A percentile compares a stretch with the other conserved stretches of the same genome.
Evolutionary conservation across 1,140 invertebrate genomes (phyloP).

Genomic region (Stegodyphus mimosarum): DNA sequence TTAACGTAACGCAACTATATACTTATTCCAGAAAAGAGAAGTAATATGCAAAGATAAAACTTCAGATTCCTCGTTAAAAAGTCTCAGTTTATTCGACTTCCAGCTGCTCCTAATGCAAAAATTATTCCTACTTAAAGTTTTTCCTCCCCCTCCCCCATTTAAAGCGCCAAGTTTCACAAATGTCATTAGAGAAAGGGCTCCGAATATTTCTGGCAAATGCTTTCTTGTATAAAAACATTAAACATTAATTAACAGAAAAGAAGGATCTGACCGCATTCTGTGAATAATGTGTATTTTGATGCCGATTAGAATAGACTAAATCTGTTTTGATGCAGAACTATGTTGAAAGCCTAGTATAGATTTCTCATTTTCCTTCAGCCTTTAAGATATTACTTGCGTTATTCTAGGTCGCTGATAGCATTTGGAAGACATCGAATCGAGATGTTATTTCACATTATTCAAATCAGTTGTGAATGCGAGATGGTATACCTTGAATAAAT

Average conservation of each 20-base stretch:
- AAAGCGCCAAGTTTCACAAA: too few relatives aligned
- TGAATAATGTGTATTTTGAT: not conserved
- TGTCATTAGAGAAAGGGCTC: too few relatives aligned
- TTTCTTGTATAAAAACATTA: not conserved
- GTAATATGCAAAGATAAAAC: too few relatives aligned
- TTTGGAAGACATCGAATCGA: not conserved
- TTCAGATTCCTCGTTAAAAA: too few relatives aligned
- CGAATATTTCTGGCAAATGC: too few relatives aligned
- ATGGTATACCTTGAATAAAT: not conserved
- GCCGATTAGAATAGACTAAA: not conserved
- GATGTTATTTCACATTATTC: not conserved
- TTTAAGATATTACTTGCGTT: not conserved
- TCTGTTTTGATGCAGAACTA: not conserved
- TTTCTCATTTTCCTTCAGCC: not conserved
- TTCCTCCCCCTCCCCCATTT: too few relatives aligned
- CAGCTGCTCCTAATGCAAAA: too few relatives aligned
- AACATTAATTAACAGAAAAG: not conserved
- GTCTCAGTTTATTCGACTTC: too few relatives aligned
- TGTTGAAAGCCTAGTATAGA: not conserved
- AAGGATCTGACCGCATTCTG: conserved; percentile 2
- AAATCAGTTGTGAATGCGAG: not conserved
- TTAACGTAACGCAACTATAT: too few relatives aligned
- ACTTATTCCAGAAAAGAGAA: too few relatives aligned
- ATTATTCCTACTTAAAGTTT: too few relatives aligned
- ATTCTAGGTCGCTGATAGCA: not conserved